Conservation (phyloP, 2,113 vertebrate species). For the Carassius auratus region DNA sequence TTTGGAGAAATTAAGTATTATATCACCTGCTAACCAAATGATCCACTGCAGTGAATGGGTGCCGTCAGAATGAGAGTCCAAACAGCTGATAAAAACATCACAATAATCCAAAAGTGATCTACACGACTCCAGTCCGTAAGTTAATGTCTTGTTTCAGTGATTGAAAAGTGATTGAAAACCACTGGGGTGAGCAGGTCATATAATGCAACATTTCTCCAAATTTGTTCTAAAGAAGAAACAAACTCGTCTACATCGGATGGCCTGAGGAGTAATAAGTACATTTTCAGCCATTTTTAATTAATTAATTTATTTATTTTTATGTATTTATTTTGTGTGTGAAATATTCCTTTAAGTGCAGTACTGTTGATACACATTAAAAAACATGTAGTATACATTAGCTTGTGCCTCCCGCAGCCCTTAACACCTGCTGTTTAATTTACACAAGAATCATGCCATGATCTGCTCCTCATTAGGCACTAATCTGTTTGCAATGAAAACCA, state of each 20-base stretch:
- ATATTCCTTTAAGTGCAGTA: not conserved
- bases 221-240: not conserved
- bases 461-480: constrained; percentile 53
- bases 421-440: constrained; percentile 44
- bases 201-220: not conserved
- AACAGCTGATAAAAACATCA: no score
- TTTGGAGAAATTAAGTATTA: not conserved
- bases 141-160: no score
- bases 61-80: not conserved
- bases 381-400: not conserved
- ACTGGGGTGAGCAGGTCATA: no score
- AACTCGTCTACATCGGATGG: not conserved
- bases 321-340: not conserved
- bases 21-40: not conserved
- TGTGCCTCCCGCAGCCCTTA: not conserved
- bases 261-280: no score
- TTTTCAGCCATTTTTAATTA: no score
- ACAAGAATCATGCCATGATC: constrained; percentile 38
- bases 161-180: no score
- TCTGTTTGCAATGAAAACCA: constrained; percentile 47
- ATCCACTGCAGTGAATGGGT: not conserved
- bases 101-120: no score
- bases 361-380: not conserved
- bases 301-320: no score
- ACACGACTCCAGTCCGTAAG: no score